Percentiles rank a stretch among this genome's conserved stretches.
Evolutionary conservation across 2,113 vertebrate species (phyloP).

Genomic region (Gasterosteus aculeatus): DNA sequence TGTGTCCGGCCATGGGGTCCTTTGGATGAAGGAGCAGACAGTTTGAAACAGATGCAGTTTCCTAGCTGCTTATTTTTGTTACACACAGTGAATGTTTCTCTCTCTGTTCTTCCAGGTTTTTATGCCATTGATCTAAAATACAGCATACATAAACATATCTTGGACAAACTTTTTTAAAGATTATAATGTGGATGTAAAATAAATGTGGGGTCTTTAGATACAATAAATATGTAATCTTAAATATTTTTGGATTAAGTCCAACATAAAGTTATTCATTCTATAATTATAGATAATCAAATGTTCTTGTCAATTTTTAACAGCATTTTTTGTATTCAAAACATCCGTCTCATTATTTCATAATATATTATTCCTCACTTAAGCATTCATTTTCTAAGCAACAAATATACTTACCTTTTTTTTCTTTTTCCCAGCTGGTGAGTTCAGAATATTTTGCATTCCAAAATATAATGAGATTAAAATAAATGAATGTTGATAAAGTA

Average conservation of each 20-base stretch:
- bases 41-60: slow-evolving; percentile 45
- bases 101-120: slow-evolving; percentile 51
- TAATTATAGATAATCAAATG: not conserved
- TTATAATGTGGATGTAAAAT: slow-evolving; percentile 22
- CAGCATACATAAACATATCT: slow-evolving; percentile 48
- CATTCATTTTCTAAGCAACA: not conserved
- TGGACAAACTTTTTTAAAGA: slow-evolving; percentile 50
- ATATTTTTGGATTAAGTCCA: not conserved
- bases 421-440: not conserved
- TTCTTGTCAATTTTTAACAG: not conserved
- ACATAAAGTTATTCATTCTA: not conserved
- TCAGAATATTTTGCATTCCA: not conserved
- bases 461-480: not conserved
- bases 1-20: slow-evolving; percentile 22
- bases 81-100: slow-evolving; percentile 47
- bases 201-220: not conserved
- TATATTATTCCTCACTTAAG: slow-evolving; percentile 23
- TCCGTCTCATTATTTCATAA: slow-evolving; percentile 3
- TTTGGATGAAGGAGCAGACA: slow-evolving; percentile 24
- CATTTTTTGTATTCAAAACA: slow-evolving; percentile 11
- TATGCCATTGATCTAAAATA: slow-evolving; percentile 58
- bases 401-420: slow-evolving; percentile 5
- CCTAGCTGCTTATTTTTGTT: slow-evolving; percentile 53
- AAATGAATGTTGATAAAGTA: not conserved
- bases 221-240: not conserved